These are phyloP conservation scores for Stratiomys singularior DNA, from an alignment of 2,888 invertebrate species.

Conservation along the genomic window DNA sequence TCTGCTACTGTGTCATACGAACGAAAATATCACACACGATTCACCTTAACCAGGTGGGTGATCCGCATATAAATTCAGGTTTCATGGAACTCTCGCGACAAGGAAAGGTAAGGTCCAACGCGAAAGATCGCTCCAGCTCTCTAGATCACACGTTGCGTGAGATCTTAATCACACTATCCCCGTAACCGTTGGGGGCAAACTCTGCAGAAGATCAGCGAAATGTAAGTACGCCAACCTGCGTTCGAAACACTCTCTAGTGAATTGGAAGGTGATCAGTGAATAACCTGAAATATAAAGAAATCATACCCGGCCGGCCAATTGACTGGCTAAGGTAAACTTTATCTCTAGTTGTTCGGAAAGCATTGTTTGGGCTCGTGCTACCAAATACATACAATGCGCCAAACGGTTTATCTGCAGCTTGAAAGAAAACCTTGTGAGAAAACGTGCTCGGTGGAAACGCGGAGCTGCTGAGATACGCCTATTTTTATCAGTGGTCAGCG, in stretches of 20 bases:
- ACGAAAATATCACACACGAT: background rate
- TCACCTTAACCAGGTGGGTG: background rate
- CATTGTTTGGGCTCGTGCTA: background rate
- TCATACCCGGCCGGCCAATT: background rate
- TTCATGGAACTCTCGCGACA: background rate
- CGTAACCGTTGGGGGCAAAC: background rate
- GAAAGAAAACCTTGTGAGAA: too few relatives aligned
- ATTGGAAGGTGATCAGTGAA: background rate
- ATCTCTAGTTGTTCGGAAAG: background rate
- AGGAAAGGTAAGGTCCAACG: background rate
- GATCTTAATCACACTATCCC: background rate
- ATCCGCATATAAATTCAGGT: background rate
- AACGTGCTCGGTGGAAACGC: too few relatives aligned
- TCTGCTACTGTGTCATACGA: too few relatives aligned
- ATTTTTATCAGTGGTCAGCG: too few relatives aligned
- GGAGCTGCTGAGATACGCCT: too few relatives aligned
- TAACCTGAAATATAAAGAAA: background rate
- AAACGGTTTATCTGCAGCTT: background rate
- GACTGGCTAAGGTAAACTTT: background rate
- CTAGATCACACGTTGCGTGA: background rate
- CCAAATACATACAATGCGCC: background rate
- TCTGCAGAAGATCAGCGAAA: background rate
- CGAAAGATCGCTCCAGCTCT: background rate
- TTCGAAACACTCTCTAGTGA: background rate
- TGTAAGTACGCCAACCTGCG: background rate